Conservation (phyloP, 92 coral and sea anemone genomes). For the Plumapathes pennacea region DNA sequence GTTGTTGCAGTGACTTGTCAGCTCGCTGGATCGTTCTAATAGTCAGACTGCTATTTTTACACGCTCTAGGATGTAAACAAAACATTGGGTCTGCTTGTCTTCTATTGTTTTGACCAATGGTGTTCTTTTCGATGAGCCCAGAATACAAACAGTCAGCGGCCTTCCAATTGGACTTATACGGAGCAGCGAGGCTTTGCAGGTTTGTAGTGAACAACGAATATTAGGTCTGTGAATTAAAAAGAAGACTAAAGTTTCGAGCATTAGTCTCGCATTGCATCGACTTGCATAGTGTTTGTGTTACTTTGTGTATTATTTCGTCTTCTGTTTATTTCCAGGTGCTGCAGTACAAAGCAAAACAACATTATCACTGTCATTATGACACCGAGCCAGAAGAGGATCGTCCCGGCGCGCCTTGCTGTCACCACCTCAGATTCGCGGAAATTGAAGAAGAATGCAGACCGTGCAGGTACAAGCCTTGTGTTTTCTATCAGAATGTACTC, state of each 20-base stretch:
- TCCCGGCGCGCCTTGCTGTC: slow-evolving; percentile 61
- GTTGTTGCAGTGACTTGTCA: no score
- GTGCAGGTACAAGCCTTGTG: slow-evolving; percentile 35
- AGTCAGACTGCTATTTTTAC: no score
- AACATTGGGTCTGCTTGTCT: no score
- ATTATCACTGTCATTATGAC: slow-evolving; percentile 77
- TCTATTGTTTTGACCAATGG: no score
- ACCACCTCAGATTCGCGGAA: slow-evolving; percentile 24
- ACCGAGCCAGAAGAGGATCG: slow-evolving; percentile 46
- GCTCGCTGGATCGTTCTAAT: no score
- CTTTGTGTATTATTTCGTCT: neutral
- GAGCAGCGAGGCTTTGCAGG: slow-evolving; percentile 91
- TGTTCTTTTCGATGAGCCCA: neutral
- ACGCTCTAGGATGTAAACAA: no score
- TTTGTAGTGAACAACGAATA: neutral
- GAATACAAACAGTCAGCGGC: slow-evolving; percentile 63
- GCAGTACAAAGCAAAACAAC: slow-evolving; percentile 59
- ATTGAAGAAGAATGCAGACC: slow-evolving; percentile 26
- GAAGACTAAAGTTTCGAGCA: no score
- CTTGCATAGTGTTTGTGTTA: no score
- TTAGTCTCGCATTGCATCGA: no score
- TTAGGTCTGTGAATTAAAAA: no score
- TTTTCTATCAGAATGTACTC: no score
- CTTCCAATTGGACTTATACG: slow-evolving; percentile 82
- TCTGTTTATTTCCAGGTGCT: slow-evolving; percentile 41